phyloP scores from a whole-genome alignment of 2,797 vertebrate species.

The Lepilemur ruficaudatus region DNA sequence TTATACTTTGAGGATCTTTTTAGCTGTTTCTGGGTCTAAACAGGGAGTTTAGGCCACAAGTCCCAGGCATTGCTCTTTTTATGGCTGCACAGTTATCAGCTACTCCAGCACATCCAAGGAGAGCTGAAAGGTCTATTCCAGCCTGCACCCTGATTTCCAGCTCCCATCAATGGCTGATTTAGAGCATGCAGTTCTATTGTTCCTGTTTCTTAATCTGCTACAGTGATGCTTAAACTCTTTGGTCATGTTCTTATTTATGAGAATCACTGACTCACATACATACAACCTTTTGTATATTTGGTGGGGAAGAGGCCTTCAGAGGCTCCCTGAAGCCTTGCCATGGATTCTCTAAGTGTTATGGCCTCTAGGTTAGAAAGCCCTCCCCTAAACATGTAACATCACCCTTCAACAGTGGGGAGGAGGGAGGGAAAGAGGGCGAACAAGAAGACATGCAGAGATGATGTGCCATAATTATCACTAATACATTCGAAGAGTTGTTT shows the following conservation, averaged over 20 bases:
- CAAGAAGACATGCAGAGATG: too few relatives aligned
- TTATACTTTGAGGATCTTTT: neutral
- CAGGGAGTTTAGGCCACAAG: neutral
- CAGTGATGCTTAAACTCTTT: neutral
- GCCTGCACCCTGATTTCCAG: neutral
- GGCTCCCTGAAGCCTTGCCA: neutral
- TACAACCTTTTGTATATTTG: neutral
- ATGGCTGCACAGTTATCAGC: neutral
- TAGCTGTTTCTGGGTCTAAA: neutral
- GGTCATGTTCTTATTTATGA: neutral
- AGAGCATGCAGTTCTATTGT: neutral
- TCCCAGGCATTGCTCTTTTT: neutral
- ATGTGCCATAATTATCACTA: fast-evolving
- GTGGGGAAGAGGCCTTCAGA: neutral
- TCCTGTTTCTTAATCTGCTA: neutral
- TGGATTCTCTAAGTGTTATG: neutral
- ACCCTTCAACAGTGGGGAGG: neutral
- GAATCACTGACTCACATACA: neutral
- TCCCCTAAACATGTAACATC: neutral
- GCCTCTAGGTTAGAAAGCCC: neutral
- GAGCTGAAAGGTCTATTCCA: neutral
- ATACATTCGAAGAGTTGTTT: neutral
- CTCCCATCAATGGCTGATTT: neutral
- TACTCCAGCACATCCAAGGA: too few relatives aligned
- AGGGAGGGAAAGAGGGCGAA: fast-evolving